phyloP scores from a whole-genome alignment of 1,140 invertebrate genomes.

The Drosophila nigrodunni region DNA sequence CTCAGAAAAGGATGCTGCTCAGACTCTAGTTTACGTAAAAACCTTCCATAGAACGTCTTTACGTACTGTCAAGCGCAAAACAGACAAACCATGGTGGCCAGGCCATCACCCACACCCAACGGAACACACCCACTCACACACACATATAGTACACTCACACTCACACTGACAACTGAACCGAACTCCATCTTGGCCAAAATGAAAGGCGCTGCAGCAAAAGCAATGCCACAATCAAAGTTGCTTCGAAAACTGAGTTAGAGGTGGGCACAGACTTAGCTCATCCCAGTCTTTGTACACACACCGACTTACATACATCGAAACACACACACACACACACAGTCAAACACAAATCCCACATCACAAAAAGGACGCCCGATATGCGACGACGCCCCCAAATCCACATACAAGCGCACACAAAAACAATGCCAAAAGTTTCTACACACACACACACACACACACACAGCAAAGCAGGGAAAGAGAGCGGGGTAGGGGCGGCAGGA shows the following conservation, averaged over 20 bases:
- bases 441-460: constrained; percentile 29
- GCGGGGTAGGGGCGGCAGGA: neutral
- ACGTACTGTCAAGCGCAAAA: constrained; percentile 67
- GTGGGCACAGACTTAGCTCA: constrained; percentile 71
- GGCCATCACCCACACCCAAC: constrained; percentile 42
- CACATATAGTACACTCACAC: constrained; percentile 30
- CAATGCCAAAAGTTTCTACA: constrained; percentile 80
- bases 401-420: constrained; percentile 76
- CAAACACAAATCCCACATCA: constrained; percentile 48
- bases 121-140: constrained; percentile 4
- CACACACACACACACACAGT: constrained; percentile 25
- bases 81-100: constrained; percentile 65
- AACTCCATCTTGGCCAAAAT: constrained; percentile 81
- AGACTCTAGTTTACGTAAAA: constrained; percentile 44
- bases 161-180: constrained; percentile 58
- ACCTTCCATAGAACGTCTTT: constrained; percentile 64
- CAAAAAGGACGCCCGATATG: constrained; percentile 59
- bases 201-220: constrained; percentile 53
- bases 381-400: constrained; percentile 56
- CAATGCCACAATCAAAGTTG: constrained; percentile 82
- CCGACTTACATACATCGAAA: constrained; percentile 30
- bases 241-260: constrained; percentile 51
- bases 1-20: constrained; percentile 3
- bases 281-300: constrained; percentile 53
- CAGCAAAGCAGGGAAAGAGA: neutral